phyloP scores from a whole-genome alignment of 1,140 invertebrate genomes.

The Polyergus mexicanus region DNA sequence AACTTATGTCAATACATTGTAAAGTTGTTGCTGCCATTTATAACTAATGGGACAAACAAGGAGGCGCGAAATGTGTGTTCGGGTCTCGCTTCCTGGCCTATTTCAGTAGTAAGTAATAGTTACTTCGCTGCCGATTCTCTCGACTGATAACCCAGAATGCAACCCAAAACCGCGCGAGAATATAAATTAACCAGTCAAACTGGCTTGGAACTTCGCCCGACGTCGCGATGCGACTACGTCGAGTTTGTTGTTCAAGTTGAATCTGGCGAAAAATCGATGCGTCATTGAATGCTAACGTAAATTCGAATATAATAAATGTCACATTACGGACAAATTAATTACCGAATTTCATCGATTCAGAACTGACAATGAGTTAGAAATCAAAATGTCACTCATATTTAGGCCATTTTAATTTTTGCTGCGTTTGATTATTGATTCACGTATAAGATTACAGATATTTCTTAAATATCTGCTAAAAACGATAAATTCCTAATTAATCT shows the following conservation, averaged over 20 bases:
- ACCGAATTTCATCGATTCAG: background rate
- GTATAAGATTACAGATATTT: background rate
- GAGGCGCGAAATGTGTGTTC: background rate
- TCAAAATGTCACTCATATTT: background rate
- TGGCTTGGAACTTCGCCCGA: constrained; percentile 48
- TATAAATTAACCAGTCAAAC: constrained; percentile 57
- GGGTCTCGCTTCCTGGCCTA: constrained; percentile 51
- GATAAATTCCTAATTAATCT: background rate
- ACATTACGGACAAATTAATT: background rate
- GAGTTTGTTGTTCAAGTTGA: constrained; percentile 44
- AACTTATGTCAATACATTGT: constrained; percentile 41
- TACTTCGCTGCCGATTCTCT: constrained; percentile 47
- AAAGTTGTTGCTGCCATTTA: constrained; percentile 52
- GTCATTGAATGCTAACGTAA: background rate
- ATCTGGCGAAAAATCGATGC: constrained; percentile 43
- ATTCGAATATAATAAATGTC: background rate
- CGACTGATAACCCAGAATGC: constrained; percentile 46
- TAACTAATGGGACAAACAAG: constrained; percentile 54
- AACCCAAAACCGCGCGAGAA: constrained; percentile 52
- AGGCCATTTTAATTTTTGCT: background rate
- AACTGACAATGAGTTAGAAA: background rate
- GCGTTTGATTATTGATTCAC: background rate
- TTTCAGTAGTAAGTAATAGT: constrained; percentile 57
- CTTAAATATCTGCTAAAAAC: background rate
- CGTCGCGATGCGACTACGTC: constrained; percentile 21